Evolutionary conservation across 2,888 invertebrate species (phyloP), one percentile per base, ranked within the genome.

Genomic region (Drepanosiphum platanoidis): DNA sequence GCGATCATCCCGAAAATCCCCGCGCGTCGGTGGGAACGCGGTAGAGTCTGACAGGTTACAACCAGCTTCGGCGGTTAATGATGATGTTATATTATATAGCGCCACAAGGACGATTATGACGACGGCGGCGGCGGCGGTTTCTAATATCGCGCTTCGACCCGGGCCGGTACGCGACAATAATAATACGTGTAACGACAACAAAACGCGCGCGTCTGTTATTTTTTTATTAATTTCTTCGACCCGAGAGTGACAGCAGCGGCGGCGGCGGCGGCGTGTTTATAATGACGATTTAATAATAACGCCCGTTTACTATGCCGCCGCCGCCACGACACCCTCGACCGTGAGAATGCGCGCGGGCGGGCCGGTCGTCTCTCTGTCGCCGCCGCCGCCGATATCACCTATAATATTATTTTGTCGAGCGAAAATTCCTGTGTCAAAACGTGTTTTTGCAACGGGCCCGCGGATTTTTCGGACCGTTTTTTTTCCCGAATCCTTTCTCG

Each of bases 31-130:
- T 82, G 71, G 71, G 81, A 82, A 72, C 81, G 71, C 58, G 78
- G 64, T 42, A 61, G 84, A 75, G 84, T 84, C 68, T 82, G 81
- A 82, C 81, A 72, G 81, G 81, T 82, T 72, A 82, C 77, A 58
- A 77, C 84, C 36, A 77, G 84, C 84, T 84, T 77, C 77, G 77
- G 71, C 32, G 81, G 81, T 82, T 84, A 84, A 84, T 84, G 84
- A 84, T 84, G 84, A 84, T 77, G 84, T 84, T 84, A 84, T 77
- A 77, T 84, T 84, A 84, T 77, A 68, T 77, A 68, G 84, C 84
- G 84, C 84, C 84, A 84, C 84, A 84, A 84, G 84, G 84, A 84
- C 84, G 84, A 34, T n/a, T n/a, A n/a, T n/a, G n/a, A n/a, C n/a
- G n/a, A n/a, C 64, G 72, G 75, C 77, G n/a, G n/a, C n/a, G n/a